Conservation (phyloP, 2,888 invertebrate species). For the Diaphora mendica region DNA sequence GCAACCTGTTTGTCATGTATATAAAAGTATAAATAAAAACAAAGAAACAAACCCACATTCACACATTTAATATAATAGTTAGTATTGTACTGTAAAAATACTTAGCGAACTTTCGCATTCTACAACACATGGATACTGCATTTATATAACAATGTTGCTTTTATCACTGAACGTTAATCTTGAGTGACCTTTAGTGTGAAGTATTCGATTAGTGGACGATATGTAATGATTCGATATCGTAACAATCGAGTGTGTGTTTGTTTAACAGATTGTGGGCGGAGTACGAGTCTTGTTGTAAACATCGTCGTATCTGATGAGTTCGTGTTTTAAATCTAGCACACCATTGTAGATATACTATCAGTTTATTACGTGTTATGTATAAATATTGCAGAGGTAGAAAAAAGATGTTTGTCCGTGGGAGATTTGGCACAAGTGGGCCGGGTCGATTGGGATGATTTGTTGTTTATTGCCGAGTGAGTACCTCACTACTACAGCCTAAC, state of each 20-base stretch:
- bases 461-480: too few species aligned
- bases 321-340: conserved; percentile 14
- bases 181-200: conserved; percentile 45
- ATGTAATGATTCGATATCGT: conserved; percentile 24
- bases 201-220: conserved; percentile 27
- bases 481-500: too few species aligned
- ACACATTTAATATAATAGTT: too few species aligned
- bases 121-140: neutral
- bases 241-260: conserved; percentile 24
- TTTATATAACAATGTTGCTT: conserved; percentile 12
- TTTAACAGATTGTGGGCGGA: conserved; percentile 25
- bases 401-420: neutral
- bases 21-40: too few species aligned
- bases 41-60: too few species aligned
- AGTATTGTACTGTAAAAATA: neutral
- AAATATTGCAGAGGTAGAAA: neutral
- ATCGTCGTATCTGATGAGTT: conserved; percentile 15
- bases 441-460: too few species aligned
- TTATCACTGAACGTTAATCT: conserved; percentile 43
- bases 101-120: neutral
- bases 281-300: neutral
- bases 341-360: conserved; percentile 2
- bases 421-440: neutral
- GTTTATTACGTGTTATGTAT: neutral
- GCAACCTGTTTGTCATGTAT: too few species aligned